These are phyloP conservation scores for Antheraea yamamai DNA, from an alignment of 2,888 invertebrate species.

Conservation along the genomic window DNA sequence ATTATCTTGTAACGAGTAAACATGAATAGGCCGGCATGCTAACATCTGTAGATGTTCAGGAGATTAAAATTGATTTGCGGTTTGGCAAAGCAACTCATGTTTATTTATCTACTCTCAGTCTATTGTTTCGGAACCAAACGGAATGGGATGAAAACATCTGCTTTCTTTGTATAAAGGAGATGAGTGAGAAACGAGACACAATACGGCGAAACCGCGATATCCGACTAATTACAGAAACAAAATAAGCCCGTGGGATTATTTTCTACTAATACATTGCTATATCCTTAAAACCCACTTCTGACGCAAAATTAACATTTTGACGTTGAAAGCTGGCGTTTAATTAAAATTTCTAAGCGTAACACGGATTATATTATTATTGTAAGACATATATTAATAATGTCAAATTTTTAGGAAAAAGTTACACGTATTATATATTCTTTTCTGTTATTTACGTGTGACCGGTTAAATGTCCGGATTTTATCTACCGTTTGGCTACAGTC, in stretches of 20 bases:
- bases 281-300: conserved; percentile 35
- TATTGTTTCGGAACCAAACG: conserved; percentile 22
- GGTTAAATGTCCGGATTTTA: conserved; percentile 9
- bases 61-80: conserved; percentile 14
- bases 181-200: background rate
- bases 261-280: conserved; percentile 40
- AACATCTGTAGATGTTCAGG: conserved; percentile 10
- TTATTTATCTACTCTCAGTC: conserved; percentile 19
- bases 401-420: background rate
- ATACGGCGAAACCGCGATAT: background rate
- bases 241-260: conserved; percentile 33
- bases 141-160: conserved; percentile 29
- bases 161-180: conserved; percentile 10
- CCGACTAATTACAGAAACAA: conserved; percentile 32
- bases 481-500: conserved; percentile 7
- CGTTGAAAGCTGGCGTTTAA: conserved; percentile 34
- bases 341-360: conserved; percentile 32
- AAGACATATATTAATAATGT: background rate
- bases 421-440: background rate
- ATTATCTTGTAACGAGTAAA: conserved; percentile 1
- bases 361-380: background rate
- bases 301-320: conserved; percentile 35
- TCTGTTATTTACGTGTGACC: conserved; percentile 6
- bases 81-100: conserved; percentile 18
- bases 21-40: background rate